phyloP scores from a whole-genome alignment of 2,797 vertebrate species.

The Manis javanica region DNA sequence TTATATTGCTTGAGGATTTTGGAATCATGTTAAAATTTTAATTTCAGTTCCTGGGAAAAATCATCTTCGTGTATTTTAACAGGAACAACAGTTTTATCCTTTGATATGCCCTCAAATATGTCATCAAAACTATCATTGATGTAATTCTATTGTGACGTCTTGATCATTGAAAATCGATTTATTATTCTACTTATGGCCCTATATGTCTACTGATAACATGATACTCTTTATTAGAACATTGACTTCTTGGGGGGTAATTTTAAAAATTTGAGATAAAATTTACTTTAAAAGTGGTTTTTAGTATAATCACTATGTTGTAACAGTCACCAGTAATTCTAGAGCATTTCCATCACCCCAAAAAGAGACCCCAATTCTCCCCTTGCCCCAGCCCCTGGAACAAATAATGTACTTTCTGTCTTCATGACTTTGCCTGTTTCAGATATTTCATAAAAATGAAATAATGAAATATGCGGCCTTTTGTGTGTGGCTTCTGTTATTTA shows the following conservation, averaged over 20 bases:
- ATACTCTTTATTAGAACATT: conserved; percentile 62
- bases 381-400: conserved; percentile 19
- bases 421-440: conserved; percentile 56
- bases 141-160: conserved; percentile 92
- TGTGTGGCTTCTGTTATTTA: conserved; percentile 65
- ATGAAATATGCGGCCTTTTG: conserved; percentile 73
- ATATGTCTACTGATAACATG: neutral
- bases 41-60: conserved; percentile 95
- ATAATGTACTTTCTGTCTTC: conserved; percentile 62
- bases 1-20: conserved; percentile 97
- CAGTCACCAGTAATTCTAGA: conserved; percentile 45
- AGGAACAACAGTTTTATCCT: conserved; percentile 93
- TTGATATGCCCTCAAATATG: conserved; percentile 94
- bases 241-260: conserved; percentile 31
- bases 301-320: conserved; percentile 42
- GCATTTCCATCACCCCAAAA: conserved; percentile 51
- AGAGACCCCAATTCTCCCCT: conserved; percentile 11
- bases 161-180: conserved; percentile 96
- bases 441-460: conserved; percentile 71
- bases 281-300: conserved; percentile 59
- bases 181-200: conserved; percentile 87
- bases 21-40: conserved; percentile 96
- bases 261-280: conserved; percentile 51
- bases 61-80: conserved; percentile 96
- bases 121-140: conserved; percentile 95